Evolutionary conservation across 2,888 invertebrate genomes (phyloP), one percentile per base, ranked within the genome.

Genomic region (Ganaspis brasiliensis): DNA sequence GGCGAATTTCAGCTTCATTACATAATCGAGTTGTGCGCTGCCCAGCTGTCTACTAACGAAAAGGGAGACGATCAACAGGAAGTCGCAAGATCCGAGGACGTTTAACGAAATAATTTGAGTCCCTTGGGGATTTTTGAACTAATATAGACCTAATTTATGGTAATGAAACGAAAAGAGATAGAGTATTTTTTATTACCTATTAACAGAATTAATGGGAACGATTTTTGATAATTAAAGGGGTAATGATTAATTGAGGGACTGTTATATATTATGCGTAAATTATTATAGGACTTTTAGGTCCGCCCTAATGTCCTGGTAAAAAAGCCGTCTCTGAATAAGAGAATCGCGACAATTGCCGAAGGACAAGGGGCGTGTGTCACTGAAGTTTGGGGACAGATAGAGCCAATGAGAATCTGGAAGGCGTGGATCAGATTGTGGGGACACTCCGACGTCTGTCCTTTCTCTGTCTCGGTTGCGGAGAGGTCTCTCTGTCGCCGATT

Each of bases 311-410:
- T 73, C 56, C 16, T 57, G 45, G 24, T 21, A 19, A 70, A 71
- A 24, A 26, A 24, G 49, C 49, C 26, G 24, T 40, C 37, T 37
- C 72, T 49, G 26, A 49, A 52, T 52, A 71, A 45, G 71, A 55
- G 52, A 31, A 55, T 35, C 19, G 56, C 72, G 56, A 57, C 55
- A 56, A 55, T 72, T 72, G 19, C 19, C 61, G 67, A 56, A 55
- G 71, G 79, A 78, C 74, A 74, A 82, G 84, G 81, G 88, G 89
- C 89, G 89, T 88, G 89, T 88, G 89, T 89, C 88, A 88, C 85
- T 86, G 73, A 73, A 49, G 75, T 83, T 83, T 76, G 86, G 87
- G 86, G 89, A 89, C 88, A 89, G 84, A 84, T 85, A 81, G 84
- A 72, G 79, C 89, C 89, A 89, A 89, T 89, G 83, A 82, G 84